Percentiles rank a stretch among this genome's conserved stretches.
Evolutionary conservation across 2,113 vertebrate species (phyloP).

Genomic region (Chamaea fasciata): DNA sequence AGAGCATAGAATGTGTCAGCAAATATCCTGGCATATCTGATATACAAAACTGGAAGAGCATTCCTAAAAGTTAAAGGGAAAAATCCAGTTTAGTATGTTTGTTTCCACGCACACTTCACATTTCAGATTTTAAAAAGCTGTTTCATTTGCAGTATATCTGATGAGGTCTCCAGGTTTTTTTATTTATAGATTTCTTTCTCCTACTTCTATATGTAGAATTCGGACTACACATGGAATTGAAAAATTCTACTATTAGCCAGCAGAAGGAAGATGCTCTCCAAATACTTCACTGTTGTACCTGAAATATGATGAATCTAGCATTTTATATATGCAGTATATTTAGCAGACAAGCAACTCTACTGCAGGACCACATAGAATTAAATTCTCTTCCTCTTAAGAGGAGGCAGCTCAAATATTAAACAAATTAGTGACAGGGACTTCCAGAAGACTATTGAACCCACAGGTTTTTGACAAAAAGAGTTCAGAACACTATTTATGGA

Average conservation of each 20-base stretch:
- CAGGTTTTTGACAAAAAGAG: background rate
- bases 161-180: background rate
- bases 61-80: background rate
- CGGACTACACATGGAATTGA: rapidly evolving
- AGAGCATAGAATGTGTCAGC: background rate
- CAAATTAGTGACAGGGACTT: background rate
- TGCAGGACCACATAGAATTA: background rate
- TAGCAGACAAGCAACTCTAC: background rate
- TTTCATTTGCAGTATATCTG: background rate
- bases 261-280: background rate
- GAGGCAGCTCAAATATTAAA: background rate
- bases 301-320: background rate
- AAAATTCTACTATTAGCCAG: background rate
- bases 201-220: background rate
- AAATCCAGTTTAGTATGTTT: background rate
- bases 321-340: background rate
- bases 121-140: background rate
- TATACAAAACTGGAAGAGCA: background rate
- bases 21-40: background rate
- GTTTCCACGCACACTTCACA: background rate
- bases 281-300: background rate
- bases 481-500: background rate
- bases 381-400: background rate
- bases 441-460: background rate
- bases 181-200: background rate